Evolutionary conservation across 2,888 invertebrate species (phyloP).

Genomic region (Diarsia dahlii): DNA sequence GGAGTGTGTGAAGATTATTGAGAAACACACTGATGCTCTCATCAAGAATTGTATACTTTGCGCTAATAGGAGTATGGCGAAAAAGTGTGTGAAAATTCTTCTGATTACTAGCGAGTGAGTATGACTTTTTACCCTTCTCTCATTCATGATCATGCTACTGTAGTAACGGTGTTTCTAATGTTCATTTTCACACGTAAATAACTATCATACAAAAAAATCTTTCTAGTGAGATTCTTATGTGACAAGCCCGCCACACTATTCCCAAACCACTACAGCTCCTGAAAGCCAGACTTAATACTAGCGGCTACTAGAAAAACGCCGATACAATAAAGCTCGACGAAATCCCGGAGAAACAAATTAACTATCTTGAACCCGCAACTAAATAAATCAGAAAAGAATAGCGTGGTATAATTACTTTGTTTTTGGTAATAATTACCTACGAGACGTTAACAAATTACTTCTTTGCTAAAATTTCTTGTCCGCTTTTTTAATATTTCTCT

Average conservation of each 20-base stretch:
- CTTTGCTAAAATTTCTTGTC: background rate
- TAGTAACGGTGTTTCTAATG: background rate
- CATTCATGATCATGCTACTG: background rate
- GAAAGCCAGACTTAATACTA: too few relatives aligned
- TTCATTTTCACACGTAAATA: background rate
- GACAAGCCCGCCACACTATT: too few relatives aligned
- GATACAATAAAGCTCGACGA: too few relatives aligned
- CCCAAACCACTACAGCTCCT: too few relatives aligned
- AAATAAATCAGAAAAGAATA: too few relatives aligned
- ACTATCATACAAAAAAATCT: background rate
- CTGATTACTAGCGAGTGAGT: conserved; percentile 95
- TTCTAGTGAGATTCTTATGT: too few relatives aligned
- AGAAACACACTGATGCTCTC: conserved; percentile 92
- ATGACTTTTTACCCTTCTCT: conserved; percentile 72
- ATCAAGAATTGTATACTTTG: conserved; percentile 94
- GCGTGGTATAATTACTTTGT: background rate
- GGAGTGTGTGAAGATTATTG: conserved; percentile 92
- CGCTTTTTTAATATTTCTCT: background rate
- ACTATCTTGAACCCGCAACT: too few relatives aligned
- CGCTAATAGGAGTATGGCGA: conserved; percentile 94
- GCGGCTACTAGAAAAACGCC: too few relatives aligned
- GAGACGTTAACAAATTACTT: background rate
- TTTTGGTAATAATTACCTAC: background rate
- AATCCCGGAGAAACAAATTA: too few relatives aligned
- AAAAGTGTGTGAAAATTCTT: conserved; percentile 95